phyloP scores from a whole-genome alignment of 1,140 invertebrate species.

The Aleiodes sp. region DNA sequence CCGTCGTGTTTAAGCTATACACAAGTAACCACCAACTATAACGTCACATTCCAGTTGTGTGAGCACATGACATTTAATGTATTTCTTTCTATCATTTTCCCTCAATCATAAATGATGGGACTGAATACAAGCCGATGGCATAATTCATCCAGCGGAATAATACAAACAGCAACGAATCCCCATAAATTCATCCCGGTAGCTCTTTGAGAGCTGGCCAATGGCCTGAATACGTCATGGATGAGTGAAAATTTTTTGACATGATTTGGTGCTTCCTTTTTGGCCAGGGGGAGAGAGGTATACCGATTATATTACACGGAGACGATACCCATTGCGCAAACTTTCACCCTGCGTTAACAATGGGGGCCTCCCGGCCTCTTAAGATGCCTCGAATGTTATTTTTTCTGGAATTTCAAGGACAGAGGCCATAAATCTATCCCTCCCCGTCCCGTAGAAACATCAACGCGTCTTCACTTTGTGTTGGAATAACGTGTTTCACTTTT shows the following conservation, averaged over 20 bases:
- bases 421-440: slow-evolving; percentile 7
- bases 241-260: slow-evolving; percentile 11
- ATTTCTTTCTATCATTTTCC: no score
- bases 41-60: background rate
- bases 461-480: background rate
- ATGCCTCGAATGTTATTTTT: slow-evolving; percentile 13
- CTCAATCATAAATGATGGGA: no score
- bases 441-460: slow-evolving; percentile 3
- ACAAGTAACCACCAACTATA: slow-evolving; percentile 16
- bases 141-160: no score
- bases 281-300: background rate
- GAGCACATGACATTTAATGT: background rate
- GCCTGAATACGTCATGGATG: background rate
- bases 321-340: slow-evolving; percentile 14
- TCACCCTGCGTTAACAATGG: slow-evolving; percentile 20
- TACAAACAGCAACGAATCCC: no score
- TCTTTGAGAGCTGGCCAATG: no score
- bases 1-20: slow-evolving; percentile 17
- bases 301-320: slow-evolving; percentile 3
- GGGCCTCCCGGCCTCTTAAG: slow-evolving; percentile 43
- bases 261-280: background rate
- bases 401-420: slow-evolving; percentile 15
- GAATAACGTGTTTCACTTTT: slow-evolving; percentile 7
- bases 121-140: no score
- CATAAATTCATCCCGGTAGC: no score